A percentile compares a stretch with the other conserved stretches of the same genome.
These are phyloP conservation scores for Epiblema foenella DNA, from an alignment of 2,888 invertebrate genomes.

Conservation along the genomic window DNA sequence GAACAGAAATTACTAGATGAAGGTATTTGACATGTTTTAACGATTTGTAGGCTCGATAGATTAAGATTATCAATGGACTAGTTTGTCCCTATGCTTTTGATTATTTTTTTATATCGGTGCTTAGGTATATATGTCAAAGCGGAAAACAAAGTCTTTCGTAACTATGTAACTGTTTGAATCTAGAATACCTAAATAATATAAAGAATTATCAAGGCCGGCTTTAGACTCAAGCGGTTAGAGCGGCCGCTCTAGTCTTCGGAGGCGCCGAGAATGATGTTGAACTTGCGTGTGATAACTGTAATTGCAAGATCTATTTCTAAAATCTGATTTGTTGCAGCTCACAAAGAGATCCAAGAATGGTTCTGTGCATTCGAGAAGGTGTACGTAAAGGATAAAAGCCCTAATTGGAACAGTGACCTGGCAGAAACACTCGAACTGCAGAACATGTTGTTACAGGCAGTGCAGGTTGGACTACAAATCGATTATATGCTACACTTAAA, in stretches of 20 bases:
- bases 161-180: background rate
- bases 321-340: constrained; percentile 53
- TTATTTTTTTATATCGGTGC: no score
- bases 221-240: no score
- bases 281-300: no score
- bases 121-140: no score
- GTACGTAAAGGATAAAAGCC: constrained; percentile 88
- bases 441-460: constrained; percentile 95
- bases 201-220: no score
- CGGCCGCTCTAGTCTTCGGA: no score
- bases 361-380: constrained; percentile 90
- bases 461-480: constrained; percentile 86
- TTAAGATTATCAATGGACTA: no score
- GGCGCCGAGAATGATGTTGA: no score
- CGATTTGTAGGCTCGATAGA: no score
- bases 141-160: no score
- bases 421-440: constrained; percentile 98
- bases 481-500: background rate
- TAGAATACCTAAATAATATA: background rate
- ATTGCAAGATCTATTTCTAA: background rate
- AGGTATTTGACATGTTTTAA: constrained; percentile 78
- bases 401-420: constrained; percentile 98
- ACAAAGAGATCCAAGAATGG: constrained; percentile 87
- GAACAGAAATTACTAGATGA: constrained; percentile 92
- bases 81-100: no score